Evolutionary conservation across 2,888 invertebrate genomes (phyloP).

Genomic region (Megastigmus dorsalis): DNA sequence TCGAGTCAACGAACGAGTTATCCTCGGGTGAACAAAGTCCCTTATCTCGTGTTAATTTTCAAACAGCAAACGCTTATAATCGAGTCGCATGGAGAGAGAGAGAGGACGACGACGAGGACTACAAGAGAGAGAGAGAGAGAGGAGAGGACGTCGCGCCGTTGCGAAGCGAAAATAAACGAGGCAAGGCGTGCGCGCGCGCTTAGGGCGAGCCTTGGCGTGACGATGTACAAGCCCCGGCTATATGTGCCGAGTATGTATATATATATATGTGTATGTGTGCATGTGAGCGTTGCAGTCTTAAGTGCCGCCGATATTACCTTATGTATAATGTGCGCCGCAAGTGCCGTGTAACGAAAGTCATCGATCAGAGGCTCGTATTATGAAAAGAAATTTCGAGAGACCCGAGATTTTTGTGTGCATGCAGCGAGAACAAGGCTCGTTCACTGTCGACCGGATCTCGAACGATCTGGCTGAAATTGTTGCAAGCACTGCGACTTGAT

Average conservation of each 20-base stretch:
- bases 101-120: background rate
- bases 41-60: constrained; percentile 50
- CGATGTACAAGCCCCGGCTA: constrained; percentile 17
- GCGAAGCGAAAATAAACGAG: constrained; percentile 45
- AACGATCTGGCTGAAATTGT: too few relatives aligned
- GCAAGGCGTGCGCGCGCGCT: constrained; percentile 3
- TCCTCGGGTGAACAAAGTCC: background rate
- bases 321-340: constrained; percentile 46
- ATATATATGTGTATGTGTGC: too few relatives aligned
- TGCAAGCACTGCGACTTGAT: too few relatives aligned
- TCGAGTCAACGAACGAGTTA: background rate
- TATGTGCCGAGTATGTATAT: too few relatives aligned
- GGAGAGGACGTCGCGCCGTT: background rate
- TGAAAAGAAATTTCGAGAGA: constrained; percentile 13
- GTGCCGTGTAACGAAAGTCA: constrained; percentile 52
- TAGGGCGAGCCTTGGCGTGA: constrained; percentile 32
- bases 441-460: too few relatives aligned
- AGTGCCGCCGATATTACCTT: constrained; percentile 50
- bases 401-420: constrained; percentile 4
- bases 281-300: constrained; percentile 25
- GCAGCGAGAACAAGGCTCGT: background rate
- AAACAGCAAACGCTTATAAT: constrained; percentile 40
- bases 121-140: background rate
- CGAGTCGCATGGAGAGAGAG: background rate
- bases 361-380: constrained; percentile 44